These are phyloP conservation scores for Sebastolobus altivelis DNA, from an alignment of 2,797 vertebrate genomes.

Conservation along the genomic window DNA sequence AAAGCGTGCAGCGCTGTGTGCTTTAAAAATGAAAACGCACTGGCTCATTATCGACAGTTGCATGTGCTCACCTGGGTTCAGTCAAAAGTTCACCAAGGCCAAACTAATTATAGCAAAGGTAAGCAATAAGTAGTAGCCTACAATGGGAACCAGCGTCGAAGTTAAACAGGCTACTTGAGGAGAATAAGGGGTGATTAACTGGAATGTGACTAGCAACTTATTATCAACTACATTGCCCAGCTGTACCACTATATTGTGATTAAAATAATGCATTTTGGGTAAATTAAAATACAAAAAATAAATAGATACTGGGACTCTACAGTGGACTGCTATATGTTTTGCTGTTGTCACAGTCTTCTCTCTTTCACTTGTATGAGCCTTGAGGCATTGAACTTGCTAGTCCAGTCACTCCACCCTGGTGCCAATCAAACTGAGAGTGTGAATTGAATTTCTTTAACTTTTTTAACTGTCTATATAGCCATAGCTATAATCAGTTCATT, in stretches of 20 bases:
- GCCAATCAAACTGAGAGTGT: neutral
- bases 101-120: neutral
- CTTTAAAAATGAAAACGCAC: neutral
- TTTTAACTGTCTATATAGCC: neutral
- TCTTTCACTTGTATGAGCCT: neutral
- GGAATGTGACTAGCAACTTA: neutral
- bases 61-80: constrained; percentile 35
- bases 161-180: neutral
- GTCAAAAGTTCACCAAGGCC: neutral
- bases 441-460: neutral
- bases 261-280: accelerated
- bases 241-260: neutral
- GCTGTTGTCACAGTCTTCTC: neutral
- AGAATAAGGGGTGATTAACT: neutral
- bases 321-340: neutral
- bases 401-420: constrained; percentile 43
- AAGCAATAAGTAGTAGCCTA: neutral
- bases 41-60: neutral
- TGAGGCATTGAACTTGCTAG: constrained; percentile 16
- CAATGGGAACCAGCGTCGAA: neutral
- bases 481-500: neutral
- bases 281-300: neutral
- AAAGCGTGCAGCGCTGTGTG: constrained; percentile 24
- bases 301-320: neutral
- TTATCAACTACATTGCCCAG: neutral